Evolutionary conservation across 2,113 vertebrate species (phyloP).

Genomic region (Cryptoleucopteryx plumbea): DNA sequence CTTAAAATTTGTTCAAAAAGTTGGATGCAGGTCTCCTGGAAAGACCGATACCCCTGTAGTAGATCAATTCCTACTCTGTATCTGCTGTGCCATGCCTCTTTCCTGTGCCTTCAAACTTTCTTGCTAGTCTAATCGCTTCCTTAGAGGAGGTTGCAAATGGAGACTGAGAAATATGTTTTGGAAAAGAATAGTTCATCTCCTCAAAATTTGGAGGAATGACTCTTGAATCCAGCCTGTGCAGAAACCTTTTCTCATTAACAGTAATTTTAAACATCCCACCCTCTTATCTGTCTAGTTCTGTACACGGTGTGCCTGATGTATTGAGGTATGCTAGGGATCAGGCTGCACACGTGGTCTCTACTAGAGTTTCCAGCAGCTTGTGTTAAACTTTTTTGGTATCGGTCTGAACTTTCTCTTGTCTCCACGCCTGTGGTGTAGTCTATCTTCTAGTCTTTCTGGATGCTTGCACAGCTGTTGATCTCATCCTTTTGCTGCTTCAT

Average conservation of each 20-base stretch:
- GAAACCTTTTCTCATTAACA: not conserved
- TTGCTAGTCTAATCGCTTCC: fast-evolving
- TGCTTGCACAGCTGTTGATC: not conserved
- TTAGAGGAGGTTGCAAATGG: not conserved
- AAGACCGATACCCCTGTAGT: not conserved
- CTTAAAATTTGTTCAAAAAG: not conserved
- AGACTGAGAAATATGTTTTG: not conserved
- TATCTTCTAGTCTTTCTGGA: not conserved
- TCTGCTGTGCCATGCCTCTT: not conserved
- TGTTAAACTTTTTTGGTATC: not conserved
- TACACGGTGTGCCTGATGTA: fast-evolving
- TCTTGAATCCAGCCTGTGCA: not conserved
- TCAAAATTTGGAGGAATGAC: not conserved
- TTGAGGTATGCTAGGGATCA: not conserved
- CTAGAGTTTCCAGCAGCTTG: not conserved
- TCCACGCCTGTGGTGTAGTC: not conserved
- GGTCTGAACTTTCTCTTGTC: not conserved
- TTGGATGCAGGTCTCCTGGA: not conserved
- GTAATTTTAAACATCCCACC: not conserved
- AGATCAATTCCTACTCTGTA: not conserved
- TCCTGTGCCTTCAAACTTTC: not conserved
- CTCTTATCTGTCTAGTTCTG: not conserved
- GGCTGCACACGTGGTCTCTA: not conserved
- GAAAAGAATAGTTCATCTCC: not conserved
- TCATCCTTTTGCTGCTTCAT: not conserved